phyloP scores from a whole-genome alignment of 2,888 invertebrate genomes.

The Lydus trimaculatus region DNA sequence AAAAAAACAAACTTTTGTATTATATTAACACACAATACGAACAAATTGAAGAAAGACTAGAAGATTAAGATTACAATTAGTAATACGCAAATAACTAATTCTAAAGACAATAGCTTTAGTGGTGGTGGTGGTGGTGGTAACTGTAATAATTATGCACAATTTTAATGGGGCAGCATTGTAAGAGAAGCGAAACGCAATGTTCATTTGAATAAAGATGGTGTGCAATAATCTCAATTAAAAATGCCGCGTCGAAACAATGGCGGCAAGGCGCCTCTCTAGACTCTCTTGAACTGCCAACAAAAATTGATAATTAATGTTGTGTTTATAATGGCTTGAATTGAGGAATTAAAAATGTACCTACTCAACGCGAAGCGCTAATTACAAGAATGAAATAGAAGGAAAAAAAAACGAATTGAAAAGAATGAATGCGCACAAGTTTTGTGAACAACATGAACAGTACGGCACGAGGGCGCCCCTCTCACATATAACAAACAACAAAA shows the following conservation, averaged over 20 bases:
- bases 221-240: conserved; percentile 63
- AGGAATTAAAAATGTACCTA: conserved; percentile 61
- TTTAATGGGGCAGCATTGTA: conserved; percentile 57
- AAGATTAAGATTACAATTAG: conserved; percentile 57
- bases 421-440: background rate
- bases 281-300: conserved; percentile 51
- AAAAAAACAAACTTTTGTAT: no score
- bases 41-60: conserved; percentile 51
- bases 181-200: conserved; percentile 50
- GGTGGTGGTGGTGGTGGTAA: conserved; percentile 37
- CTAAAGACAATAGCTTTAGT: conserved; percentile 55
- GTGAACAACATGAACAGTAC: background rate
- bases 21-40: conserved; percentile 27
- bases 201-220: conserved; percentile 60
- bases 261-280: conserved; percentile 46
- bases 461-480: conserved; percentile 27
- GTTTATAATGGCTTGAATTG: conserved; percentile 61
- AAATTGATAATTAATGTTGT: conserved; percentile 63
- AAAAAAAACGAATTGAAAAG: background rate
- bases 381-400: conserved; percentile 44
- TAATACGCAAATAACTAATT: conserved; percentile 61
- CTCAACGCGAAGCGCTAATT: conserved; percentile 56
- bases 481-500: conserved; percentile 48
- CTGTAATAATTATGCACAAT: conserved; percentile 61
- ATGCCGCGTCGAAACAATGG: conserved; percentile 60